Evolutionary conservation across 2,888 invertebrate genomes (phyloP).

Genomic region (Paralinhomoeus sp.): DNA sequence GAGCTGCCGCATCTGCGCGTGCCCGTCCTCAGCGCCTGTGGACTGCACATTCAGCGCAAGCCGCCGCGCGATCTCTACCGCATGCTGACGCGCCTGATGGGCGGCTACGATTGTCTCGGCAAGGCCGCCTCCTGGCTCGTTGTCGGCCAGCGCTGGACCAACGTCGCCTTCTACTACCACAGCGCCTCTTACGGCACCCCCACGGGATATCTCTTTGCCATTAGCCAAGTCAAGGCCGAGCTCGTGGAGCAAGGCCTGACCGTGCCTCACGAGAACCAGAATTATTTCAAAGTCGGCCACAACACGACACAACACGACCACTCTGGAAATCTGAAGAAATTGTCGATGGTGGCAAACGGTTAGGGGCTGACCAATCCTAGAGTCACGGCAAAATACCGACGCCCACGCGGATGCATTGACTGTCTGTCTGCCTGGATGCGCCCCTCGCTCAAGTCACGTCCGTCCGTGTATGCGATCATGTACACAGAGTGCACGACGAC

Average conservation of each 20-base stretch:
- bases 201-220: background rate
- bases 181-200: slow-evolving; percentile 10
- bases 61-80: background rate
- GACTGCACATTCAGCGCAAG: too few species aligned
- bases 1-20: too few species aligned
- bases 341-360: slow-evolving; percentile 3
- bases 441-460: too few species aligned
- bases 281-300: background rate
- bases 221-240: too few species aligned
- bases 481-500: too few species aligned
- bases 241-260: too few species aligned
- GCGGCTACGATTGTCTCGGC: slow-evolving; percentile 25
- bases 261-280: background rate
- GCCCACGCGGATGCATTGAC: too few species aligned
- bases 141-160: slow-evolving; percentile 33
- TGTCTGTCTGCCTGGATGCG: too few species aligned
- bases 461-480: too few species aligned
- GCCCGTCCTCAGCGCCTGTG: too few species aligned
- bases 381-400: too few species aligned
- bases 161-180: slow-evolving; percentile 37
- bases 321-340: background rate
- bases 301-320: background rate
- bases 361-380: too few species aligned
- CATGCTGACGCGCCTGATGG: background rate
- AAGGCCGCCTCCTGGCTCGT: slow-evolving; percentile 51